phyloP scores from a whole-genome alignment of 2,113 vertebrate species.

The Nothoprocta perdicaria region DNA sequence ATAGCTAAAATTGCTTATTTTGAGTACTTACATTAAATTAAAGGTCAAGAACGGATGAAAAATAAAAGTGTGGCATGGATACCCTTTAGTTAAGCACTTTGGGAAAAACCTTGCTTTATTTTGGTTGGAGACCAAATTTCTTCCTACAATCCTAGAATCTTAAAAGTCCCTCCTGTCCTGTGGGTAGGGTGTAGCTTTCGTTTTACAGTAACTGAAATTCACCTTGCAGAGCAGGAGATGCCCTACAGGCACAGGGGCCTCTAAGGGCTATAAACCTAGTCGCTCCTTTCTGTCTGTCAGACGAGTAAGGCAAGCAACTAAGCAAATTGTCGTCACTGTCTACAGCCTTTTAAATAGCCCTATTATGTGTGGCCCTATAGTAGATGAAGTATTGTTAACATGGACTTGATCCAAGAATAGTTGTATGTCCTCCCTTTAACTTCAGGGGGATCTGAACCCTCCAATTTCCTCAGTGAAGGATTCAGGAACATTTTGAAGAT shows the following conservation, averaged over 20 bases:
- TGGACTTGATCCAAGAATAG: neutral
- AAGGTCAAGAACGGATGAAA: slow-evolving; percentile 60
- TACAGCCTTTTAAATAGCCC: neutral
- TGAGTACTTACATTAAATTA: slow-evolving; percentile 52
- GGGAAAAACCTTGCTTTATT: slow-evolving; percentile 48
- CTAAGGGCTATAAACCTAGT: neutral
- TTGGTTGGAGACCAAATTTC: slow-evolving; percentile 46
- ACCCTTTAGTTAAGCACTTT: slow-evolving; percentile 61
- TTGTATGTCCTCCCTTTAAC: neutral
- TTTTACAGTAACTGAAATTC: neutral
- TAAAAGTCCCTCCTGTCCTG: neutral
- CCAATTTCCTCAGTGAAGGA: neutral
- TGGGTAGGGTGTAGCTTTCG: slow-evolving; percentile 22
- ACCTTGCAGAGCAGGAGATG: neutral
- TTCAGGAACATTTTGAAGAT: neutral
- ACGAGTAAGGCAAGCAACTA: neutral
- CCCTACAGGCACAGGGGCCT: neutral
- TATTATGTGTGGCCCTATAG: neutral
- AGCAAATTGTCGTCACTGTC: neutral
- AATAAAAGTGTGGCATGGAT: slow-evolving; percentile 38
- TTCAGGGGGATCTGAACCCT: neutral
- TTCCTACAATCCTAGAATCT: slow-evolving; percentile 8
- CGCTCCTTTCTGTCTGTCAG: neutral
- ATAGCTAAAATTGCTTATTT: slow-evolving; percentile 51
- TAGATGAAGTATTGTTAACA: neutral